Conservation (phyloP, 2,113 vertebrate species). For the Campylorhamphus procurvoides region DNA sequence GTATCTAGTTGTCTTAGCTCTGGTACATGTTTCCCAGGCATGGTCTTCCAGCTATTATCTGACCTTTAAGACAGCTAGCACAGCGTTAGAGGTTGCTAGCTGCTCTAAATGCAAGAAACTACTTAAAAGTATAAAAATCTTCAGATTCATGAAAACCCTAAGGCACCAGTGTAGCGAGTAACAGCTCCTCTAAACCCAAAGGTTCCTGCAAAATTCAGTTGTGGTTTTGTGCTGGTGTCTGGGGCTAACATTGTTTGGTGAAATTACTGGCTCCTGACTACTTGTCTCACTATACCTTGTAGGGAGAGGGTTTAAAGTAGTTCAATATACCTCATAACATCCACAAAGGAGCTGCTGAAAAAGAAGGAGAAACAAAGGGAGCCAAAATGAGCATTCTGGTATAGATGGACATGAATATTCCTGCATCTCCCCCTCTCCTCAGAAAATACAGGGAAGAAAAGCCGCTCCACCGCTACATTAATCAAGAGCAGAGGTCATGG, state of each 20-base stretch:
- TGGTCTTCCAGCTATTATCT: no score
- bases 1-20: no score
- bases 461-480: neutral
- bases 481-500: neutral
- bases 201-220: neutral
- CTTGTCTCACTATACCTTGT: neutral
- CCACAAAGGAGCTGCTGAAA: neutral
- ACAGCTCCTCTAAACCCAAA: neutral
- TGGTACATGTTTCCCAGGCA: no score
- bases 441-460: neutral
- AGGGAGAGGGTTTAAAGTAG: neutral
- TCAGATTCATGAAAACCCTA: no score
- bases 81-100: no score
- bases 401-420: neutral
- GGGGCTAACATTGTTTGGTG: neutral
- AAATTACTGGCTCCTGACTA: neutral
- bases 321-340: neutral
- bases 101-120: no score
- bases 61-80: no score
- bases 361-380: neutral
- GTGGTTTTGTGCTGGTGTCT: neutral
- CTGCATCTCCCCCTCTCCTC: neutral
- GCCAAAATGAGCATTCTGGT: neutral
- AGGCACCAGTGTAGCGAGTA: neutral
- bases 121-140: no score